Conservation (phyloP, 2,888 invertebrate genomes). For the Deilephila porcellus region DNA sequence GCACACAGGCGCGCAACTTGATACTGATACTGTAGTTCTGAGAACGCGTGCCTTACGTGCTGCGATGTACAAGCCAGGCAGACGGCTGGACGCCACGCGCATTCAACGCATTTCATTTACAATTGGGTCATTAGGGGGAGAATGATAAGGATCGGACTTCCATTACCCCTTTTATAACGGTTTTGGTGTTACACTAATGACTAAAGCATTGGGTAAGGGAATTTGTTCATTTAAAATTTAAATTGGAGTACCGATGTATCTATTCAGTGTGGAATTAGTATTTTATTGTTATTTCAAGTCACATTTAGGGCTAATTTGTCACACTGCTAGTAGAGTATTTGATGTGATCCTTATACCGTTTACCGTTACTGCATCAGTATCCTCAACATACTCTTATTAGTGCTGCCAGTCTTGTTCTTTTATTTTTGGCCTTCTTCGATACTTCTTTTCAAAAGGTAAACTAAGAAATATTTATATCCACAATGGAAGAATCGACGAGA, state of each 20-base stretch:
- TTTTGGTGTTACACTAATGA: neutral
- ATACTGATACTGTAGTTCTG: constrained; percentile 14
- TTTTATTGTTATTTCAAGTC: neutral
- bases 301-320: neutral
- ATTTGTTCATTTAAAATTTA: neutral
- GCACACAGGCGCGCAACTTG: neutral
- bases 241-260: neutral
- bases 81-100: constrained; percentile 18
- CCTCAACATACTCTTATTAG: too few species aligned
- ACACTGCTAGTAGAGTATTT: too few species aligned
- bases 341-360: too few species aligned
- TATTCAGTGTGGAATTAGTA: neutral
- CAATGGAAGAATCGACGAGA: neutral
- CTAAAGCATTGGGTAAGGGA: neutral
- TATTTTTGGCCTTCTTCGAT: too few species aligned
- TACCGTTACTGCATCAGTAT: too few species aligned
- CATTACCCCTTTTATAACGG: neutral
- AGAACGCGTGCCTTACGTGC: constrained; percentile 18
- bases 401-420: too few species aligned
- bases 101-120: neutral
- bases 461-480: neutral
- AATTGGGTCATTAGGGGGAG: constrained; percentile 23
- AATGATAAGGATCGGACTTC: neutral
- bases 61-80: neutral
- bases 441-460: too few species aligned